These are phyloP conservation scores for Macrostomum cliftonense DNA, from an alignment of 2,888 invertebrate genomes.

Conservation along the genomic window DNA sequence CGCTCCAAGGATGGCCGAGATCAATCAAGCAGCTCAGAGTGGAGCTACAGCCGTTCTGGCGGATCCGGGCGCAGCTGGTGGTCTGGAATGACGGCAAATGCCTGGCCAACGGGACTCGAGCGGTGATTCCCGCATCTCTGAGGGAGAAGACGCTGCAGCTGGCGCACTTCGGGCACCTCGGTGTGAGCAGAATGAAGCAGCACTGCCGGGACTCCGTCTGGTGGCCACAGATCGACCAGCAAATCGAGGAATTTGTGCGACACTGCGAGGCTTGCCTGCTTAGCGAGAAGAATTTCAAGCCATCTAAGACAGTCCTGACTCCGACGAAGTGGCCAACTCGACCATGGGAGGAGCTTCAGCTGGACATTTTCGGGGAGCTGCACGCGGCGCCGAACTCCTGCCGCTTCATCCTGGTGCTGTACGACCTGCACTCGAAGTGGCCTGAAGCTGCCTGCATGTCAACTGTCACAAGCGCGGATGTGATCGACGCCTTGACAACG, in stretches of 20 bases:
- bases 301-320: neutral
- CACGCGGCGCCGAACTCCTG: neutral
- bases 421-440: conserved; percentile 2
- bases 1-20: too few species aligned
- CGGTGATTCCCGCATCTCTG: conserved; percentile 1
- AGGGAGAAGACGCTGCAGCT: neutral
- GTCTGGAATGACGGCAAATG: neutral
- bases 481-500: conserved; percentile 1
- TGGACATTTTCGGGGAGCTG: conserved; percentile 1
- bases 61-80: neutral
- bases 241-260: neutral
- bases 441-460: conserved; percentile 2
- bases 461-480: neutral
- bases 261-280: conserved; percentile 4
- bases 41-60: neutral
- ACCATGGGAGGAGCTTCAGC: conserved; percentile 2
- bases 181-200: conserved; percentile 3
- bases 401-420: neutral
- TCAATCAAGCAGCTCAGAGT: too few species aligned
- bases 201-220: conserved; percentile 2
- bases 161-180: conserved; percentile 5
- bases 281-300: neutral
- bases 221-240: conserved; percentile 6
- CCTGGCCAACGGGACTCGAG: neutral
- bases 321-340: neutral